Conservation (phyloP, 1,140 invertebrate genomes). For the Drosophila ananassae region DNA sequence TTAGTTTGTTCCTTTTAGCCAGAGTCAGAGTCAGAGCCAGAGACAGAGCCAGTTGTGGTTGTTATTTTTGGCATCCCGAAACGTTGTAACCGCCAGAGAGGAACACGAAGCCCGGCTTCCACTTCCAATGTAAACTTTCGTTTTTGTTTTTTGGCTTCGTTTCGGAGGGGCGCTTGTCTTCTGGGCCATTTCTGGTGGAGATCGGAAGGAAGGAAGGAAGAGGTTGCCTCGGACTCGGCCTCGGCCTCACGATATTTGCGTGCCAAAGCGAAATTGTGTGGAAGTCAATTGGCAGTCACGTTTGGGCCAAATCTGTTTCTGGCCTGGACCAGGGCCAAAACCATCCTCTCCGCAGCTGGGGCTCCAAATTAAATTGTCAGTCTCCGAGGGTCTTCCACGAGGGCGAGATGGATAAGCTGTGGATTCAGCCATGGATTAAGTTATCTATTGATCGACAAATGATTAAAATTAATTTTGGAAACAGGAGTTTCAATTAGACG, state of each 20-base stretch:
- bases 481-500: conserved; percentile 46
- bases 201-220: conserved; percentile 34
- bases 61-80: conserved; percentile 49
- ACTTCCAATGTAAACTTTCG: conserved; percentile 66
- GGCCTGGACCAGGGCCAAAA: conserved; percentile 32
- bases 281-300: conserved; percentile 81
- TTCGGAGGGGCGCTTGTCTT: conserved; percentile 3
- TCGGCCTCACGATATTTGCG: conserved; percentile 76
- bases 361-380: conserved; percentile 76
- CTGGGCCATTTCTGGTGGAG: conserved; percentile 45
- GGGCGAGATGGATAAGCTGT: background rate
- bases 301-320: conserved; percentile 47
- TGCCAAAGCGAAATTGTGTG: conserved; percentile 76
- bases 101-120: conserved; percentile 54
- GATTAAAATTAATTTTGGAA: conserved; percentile 64
- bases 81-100: conserved; percentile 53
- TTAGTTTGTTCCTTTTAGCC: conserved; percentile 11
- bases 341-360: conserved; percentile 29
- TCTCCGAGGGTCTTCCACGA: background rate
- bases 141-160: conserved; percentile 28
- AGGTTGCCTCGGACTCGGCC: too few relatives aligned
- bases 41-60: background rate
- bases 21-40: too few relatives aligned
- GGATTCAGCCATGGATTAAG: conserved; percentile 22
- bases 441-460: conserved; percentile 58